Conservation (phyloP, 2,888 invertebrate species). For the Acholoe squamosa region DNA sequence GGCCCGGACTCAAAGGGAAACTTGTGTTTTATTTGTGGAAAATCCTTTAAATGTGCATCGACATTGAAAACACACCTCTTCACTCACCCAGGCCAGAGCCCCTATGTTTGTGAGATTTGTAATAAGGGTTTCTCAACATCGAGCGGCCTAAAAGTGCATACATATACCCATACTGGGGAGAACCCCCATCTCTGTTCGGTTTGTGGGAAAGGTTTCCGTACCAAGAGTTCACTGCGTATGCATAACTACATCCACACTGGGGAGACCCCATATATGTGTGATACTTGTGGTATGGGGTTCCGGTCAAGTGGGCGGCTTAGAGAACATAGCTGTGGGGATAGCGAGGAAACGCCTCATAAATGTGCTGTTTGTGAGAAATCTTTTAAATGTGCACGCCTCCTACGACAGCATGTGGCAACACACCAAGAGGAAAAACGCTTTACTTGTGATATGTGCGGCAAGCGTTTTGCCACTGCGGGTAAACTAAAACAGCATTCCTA, state of each 20-base stretch:
- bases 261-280: background rate
- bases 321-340: background rate
- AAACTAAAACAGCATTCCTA: background rate
- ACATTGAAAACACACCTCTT: background rate
- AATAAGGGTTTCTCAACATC: background rate
- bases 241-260: background rate
- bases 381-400: background rate
- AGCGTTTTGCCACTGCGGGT: background rate
- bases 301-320: background rate
- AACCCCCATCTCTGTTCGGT: background rate
- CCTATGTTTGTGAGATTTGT: background rate
- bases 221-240: background rate
- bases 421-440: background rate
- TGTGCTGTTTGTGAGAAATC: background rate
- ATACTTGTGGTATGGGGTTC: background rate
- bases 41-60: background rate
- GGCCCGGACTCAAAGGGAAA: background rate
- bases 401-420: background rate
- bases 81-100: background rate
- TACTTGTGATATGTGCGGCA: background rate
- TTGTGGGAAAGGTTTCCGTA: background rate
- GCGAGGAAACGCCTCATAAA: background rate
- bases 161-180: background rate
- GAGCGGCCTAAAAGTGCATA: background rate
- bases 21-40: background rate